Base-by-base conservation (phyloP, 2,888 invertebrate species). In the Athalia rosae region DNA sequence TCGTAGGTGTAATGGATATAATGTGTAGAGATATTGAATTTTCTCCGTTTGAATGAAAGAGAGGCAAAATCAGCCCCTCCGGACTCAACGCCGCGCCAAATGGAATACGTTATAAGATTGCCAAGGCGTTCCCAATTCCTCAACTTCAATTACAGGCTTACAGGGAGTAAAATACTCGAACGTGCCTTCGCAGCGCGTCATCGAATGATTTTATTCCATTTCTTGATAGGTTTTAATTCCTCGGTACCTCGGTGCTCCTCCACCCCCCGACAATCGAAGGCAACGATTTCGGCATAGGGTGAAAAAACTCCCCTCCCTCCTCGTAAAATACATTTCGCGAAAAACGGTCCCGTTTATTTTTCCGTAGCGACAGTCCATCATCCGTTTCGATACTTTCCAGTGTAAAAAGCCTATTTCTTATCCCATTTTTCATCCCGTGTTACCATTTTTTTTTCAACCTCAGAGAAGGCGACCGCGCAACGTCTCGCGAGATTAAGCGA, bases 161-260 rank as follows among this genome's bases (percentile, higher is more conserved):
- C 47, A 50, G 4, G 50, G 53, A 67, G 67, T 41, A 50, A 15
- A 53, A 48, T 53, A 50, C 48, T 67, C 53, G 53, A 67, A 67
- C 13, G 64, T 47, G 15, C 13, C 47, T 47, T 3, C 8, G n/a
- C 50, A 13, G 53, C 41, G 28, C 8, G 0, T 43, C 11, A 11
- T n/a, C 41, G 50, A 67, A 50, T 53, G 15, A 67, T 50, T 67
- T 28, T 2, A 2, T 9, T 53, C 53, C 3, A 53, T 53, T 53
- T 28, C 45, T 15, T 67, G 28, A 28, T 28, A 28, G 41, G 15
- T 28, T 28, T 3, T n/a, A 28, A 48, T 67, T 67, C 5, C 6
- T 48, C 11, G 9, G 9, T 48, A 15, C 13, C 28, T 28, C 28
- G 28, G 28, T 28, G 28, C 28, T 28, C 28, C 28, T 28, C 28